These are phyloP conservation scores for Nesidiocoris tenuis DNA, from an alignment of 2,888 invertebrate species.

Conservation along the genomic window DNA sequence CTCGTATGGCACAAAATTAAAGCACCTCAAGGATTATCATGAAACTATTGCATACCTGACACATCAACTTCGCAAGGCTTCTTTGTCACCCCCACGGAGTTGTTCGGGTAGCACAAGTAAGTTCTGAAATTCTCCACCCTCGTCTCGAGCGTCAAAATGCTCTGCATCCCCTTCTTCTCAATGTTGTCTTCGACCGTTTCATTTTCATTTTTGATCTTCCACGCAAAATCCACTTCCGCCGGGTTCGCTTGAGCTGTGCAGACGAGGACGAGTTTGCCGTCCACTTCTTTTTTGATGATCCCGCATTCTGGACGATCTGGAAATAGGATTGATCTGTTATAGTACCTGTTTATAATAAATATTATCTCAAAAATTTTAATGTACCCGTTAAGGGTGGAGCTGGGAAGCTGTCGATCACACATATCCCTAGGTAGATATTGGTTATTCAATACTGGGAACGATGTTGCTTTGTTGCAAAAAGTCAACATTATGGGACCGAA, in stretches of 20 bases:
- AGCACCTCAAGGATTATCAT: too few species aligned
- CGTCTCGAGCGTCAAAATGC: constrained; percentile 65
- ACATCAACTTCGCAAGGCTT: constrained; percentile 60
- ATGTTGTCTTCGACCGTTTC: constrained; percentile 67
- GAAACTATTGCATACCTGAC: constrained; percentile 56
- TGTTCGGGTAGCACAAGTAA: constrained; percentile 82
- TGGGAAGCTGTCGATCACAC: too few species aligned
- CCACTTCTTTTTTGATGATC: constrained; percentile 69
- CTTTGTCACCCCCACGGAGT: constrained; percentile 69
- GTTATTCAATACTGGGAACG: too few species aligned
- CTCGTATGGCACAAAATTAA: too few species aligned
- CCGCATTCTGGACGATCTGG: constrained; percentile 82
- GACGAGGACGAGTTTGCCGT: constrained; percentile 73
- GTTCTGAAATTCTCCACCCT: constrained; percentile 68
- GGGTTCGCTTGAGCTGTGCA: constrained; percentile 84
- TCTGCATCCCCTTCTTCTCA: constrained; percentile 59
- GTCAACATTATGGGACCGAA: too few species aligned
- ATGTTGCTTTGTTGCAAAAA: too few species aligned
- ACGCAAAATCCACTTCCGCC: constrained; percentile 71
- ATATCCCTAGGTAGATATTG: too few species aligned
- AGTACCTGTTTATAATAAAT: too few species aligned
- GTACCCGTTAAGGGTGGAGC: too few species aligned
- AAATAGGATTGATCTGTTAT: too few species aligned
- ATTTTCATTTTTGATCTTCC: constrained; percentile 82
- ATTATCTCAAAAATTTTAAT: too few species aligned